phyloP scores from a whole-genome alignment of 1,140 invertebrate species.

The Brachionus sp. region DNA sequence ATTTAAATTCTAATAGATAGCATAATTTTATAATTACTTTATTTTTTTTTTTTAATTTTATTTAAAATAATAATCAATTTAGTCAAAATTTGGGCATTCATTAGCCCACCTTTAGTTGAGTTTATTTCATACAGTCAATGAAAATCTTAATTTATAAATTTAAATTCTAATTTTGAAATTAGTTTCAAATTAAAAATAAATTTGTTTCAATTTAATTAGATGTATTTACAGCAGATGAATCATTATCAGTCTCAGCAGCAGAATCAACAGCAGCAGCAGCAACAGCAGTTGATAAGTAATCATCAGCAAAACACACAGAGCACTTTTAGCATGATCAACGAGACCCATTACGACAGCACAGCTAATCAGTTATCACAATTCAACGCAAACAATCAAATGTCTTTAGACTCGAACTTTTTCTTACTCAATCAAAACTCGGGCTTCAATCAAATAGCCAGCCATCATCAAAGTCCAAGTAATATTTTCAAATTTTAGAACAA shows the following conservation, averaged over 20 bases:
- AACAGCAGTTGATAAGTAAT: not conserved
- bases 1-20: not conserved
- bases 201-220: not conserved
- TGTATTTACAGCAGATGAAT: conserved; percentile 13
- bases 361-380: not conserved
- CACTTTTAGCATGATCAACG: not conserved
- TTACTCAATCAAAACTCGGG: not conserved
- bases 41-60: conserved; percentile 10
- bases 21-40: not conserved
- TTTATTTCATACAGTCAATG: not conserved
- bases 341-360: not conserved
- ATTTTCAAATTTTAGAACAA: not conserved
- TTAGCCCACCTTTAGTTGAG: not conserved
- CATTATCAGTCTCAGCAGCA: not conserved
- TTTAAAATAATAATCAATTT: not conserved
- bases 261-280: not conserved
- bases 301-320: not conserved
- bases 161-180: no score
- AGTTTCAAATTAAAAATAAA: not conserved
- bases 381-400: not conserved
- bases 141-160: not conserved
- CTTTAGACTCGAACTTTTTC: not conserved
- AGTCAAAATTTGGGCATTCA: not conserved
- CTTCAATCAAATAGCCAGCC: not conserved
- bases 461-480: conserved; percentile 15